phyloP scores from a whole-genome alignment of 2,888 invertebrate species.

The Orthosia gracilis region DNA sequence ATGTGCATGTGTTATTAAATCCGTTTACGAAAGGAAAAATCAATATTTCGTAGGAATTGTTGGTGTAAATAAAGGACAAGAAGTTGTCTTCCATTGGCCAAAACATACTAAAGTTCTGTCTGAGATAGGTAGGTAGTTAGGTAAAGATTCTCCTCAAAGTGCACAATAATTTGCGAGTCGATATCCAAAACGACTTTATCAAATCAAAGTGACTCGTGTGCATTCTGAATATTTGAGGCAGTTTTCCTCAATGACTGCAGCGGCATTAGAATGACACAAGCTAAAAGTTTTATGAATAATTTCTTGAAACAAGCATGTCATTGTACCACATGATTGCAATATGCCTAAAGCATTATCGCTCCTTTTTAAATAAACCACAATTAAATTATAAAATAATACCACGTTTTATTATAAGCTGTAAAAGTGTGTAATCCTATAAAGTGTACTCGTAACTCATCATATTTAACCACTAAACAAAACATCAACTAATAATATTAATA shows the following conservation, averaged over 20 bases:
- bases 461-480: slow-evolving; percentile 5
- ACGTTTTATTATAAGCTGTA: slow-evolving; percentile 23
- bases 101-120: neutral
- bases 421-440: slow-evolving; percentile 53
- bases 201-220: slow-evolving; percentile 28
- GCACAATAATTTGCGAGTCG: slow-evolving; percentile 22
- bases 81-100: neutral
- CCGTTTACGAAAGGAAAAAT: slow-evolving; percentile 4
- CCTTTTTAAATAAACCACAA: neutral
- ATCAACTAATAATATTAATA: slow-evolving; percentile 9
- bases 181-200: slow-evolving; percentile 50
- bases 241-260: slow-evolving; percentile 59
- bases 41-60: neutral
- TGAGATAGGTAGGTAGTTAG: neutral
- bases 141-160: slow-evolving; percentile 4
- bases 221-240: slow-evolving; percentile 32
- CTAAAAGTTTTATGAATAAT: slow-evolving; percentile 3
- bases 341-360: neutral
- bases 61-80: neutral
- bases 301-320: neutral
- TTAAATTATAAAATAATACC: neutral
- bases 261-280: slow-evolving; percentile 24
- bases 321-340: too few relatives aligned
- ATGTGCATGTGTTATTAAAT: slow-evolving; percentile 25
- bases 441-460: neutral